Evolutionary conservation across 2,888 invertebrate species (phyloP), one percentile per base, ranked within the genome.

Genomic region (Caenorhabditis sp.): DNA sequence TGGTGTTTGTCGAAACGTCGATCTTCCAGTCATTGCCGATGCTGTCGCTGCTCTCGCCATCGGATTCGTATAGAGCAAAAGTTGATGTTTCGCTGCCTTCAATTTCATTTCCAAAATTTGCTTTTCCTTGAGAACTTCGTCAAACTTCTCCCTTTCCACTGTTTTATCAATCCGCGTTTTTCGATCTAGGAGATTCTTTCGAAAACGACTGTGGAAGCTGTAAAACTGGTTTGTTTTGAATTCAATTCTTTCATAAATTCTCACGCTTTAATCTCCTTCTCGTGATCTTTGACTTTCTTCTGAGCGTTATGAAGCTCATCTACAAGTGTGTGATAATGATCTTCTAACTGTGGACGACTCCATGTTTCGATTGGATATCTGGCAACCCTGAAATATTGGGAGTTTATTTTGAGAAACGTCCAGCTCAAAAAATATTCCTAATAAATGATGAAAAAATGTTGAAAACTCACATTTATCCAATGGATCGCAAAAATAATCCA

Each of bases 331-430:
- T 86, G 84, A 62, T 78, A 86, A 27, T 77, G 73, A 58, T 86
- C 85, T 50, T 86, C 86, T n/a, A 86, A 68, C 61, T 86, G 82
- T 37, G 79, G 74, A 26, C 86, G 77, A 31, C 69, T 82, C 86
- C 86, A 86, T 27, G 69, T 82, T 63, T 86, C 86, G 19, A 86
- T 79, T 17, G 85, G 81, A 19, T 79, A 77, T 49, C 86, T 74
- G 4, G 57, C 58, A n/a, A 60, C 27, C 37, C 55, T 55, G n/a
- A 4, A 55, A 55, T 10, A 50, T n/a, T 19, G n/a, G n/a, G n/a
- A n/a, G n/a, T n/a, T n/a, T n/a, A n/a, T n/a, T n/a, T n/a, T n/a
- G n/a, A n/a, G n/a, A n/a, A 36, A 36, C 5, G 36, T 12, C 5
- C 36, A 8, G 36, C 36, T 36, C 36, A 12, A 36, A 36, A 36